Conservation (phyloP, 2,888 invertebrate genomes). For the Osmoderma eremita region DNA sequence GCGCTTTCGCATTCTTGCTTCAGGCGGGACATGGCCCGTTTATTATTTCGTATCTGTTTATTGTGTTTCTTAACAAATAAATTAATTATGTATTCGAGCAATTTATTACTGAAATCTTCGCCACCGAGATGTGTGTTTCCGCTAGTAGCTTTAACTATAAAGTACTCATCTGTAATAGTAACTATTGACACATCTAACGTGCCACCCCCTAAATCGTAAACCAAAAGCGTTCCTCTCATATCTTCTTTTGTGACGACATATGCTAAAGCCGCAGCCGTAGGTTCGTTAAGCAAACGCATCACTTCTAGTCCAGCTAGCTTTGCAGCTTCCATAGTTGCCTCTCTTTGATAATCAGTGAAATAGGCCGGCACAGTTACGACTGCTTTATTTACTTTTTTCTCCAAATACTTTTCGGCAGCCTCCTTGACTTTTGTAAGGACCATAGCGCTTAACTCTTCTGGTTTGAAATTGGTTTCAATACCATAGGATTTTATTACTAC, state of each 20-base stretch:
- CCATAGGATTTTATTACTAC: conserved; percentile 41
- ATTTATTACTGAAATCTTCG: conserved; percentile 49
- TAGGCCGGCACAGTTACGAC: conserved; percentile 54
- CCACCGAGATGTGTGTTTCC: conserved; percentile 54
- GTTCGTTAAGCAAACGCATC: conserved; percentile 50
- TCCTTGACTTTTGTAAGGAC: conserved; percentile 47
- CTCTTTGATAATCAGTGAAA: conserved; percentile 51
- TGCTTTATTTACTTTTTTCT: conserved; percentile 45
- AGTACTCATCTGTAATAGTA: conserved; percentile 36
- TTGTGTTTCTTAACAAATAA: conserved; percentile 44
- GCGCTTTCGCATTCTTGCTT: conserved; percentile 47
- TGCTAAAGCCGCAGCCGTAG: conserved; percentile 52
- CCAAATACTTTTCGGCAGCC: conserved; percentile 44
- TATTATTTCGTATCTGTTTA: conserved; percentile 40
- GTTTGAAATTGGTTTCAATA: conserved; percentile 40
- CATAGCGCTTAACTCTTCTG: conserved; percentile 48
- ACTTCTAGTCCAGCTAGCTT: conserved; percentile 49
- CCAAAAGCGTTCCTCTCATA: conserved; percentile 43
- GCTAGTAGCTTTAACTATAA: conserved; percentile 48
- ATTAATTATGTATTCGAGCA: conserved; percentile 45
- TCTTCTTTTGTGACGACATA: conserved; percentile 45
- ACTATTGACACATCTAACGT: conserved; percentile 53
- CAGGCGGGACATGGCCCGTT: conserved; percentile 42
- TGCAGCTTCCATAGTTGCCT: conserved; percentile 51
- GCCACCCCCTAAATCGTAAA: conserved; percentile 53